Evolutionary conservation across 2,113 vertebrate genomes (phyloP).

Genomic region (Hiodon alosoides): DNA sequence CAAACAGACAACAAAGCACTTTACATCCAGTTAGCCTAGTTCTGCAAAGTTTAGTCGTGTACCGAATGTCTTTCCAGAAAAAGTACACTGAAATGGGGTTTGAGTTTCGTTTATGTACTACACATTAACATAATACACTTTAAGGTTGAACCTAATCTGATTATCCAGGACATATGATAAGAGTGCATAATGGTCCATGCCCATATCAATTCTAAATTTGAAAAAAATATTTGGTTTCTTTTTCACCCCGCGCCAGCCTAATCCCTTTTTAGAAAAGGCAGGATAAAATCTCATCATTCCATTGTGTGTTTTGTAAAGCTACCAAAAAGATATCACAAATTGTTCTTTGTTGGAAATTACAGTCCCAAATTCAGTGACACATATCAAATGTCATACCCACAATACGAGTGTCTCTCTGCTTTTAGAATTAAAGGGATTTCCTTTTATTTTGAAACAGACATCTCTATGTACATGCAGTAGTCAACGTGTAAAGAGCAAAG

Average conservation of each 20-base stretch:
- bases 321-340: conserved; percentile 29
- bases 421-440: no score
- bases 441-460: no score
- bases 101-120: neutral
- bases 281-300: conserved; percentile 20
- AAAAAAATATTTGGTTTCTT: neutral
- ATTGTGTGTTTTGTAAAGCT: conserved; percentile 27
- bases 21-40: neutral
- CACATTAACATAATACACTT: neutral
- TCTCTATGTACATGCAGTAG: neutral
- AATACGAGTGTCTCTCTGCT: no score
- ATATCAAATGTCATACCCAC: no score
- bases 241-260: conserved; percentile 22
- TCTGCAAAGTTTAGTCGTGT: neutral
- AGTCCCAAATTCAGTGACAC: conserved; percentile 11
- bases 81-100: neutral
- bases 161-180: neutral
- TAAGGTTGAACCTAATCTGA: neutral
- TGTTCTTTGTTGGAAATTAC: neutral
- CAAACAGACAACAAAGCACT: no score
- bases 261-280: conserved; percentile 4
- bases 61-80: neutral
- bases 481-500: conserved; percentile 5
- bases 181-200: neutral
- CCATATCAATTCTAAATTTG: neutral